Conservation (phyloP, 2,113 vertebrate genomes). For the Lichenostomus cassidix region DNA sequence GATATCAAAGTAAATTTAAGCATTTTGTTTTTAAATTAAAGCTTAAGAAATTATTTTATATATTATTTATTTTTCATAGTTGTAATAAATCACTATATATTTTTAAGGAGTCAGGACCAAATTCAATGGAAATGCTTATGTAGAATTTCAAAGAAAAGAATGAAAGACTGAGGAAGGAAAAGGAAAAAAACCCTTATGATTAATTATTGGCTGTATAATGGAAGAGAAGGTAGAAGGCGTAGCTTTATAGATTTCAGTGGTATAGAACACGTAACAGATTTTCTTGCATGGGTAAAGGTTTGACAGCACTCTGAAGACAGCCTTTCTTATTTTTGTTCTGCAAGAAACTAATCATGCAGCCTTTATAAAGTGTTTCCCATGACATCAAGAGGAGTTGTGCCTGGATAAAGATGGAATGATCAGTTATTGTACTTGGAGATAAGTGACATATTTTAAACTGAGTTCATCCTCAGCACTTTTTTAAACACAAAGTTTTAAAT, state of each 20-base stretch:
- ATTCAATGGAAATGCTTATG: neutral
- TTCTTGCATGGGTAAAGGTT: neutral
- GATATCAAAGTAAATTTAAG: neutral
- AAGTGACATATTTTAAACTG: neutral
- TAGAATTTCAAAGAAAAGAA: neutral
- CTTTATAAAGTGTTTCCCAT: neutral
- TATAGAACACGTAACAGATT: neutral
- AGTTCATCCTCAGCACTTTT: neutral
- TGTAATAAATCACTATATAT: neutral
- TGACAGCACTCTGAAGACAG: neutral
- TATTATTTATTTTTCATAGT: neutral
- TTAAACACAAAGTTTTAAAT: neutral
- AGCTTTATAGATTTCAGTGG: neutral
- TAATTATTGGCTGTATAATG: neutral
- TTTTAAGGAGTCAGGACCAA: neutral
- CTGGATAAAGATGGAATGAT: neutral
- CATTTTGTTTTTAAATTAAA: neutral
- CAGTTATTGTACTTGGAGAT: neutral
- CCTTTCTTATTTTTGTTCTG: neutral
- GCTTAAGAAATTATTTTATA: neutral
- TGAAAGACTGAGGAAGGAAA: neutral
- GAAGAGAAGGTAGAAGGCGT: neutral
- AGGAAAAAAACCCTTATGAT: fast-evolving
- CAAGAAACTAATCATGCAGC: neutral
- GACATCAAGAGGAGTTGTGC: neutral